Base-by-base conservation (phyloP, 2,797 vertebrate genomes). In the Helicolenus hilgendorfi region DNA sequence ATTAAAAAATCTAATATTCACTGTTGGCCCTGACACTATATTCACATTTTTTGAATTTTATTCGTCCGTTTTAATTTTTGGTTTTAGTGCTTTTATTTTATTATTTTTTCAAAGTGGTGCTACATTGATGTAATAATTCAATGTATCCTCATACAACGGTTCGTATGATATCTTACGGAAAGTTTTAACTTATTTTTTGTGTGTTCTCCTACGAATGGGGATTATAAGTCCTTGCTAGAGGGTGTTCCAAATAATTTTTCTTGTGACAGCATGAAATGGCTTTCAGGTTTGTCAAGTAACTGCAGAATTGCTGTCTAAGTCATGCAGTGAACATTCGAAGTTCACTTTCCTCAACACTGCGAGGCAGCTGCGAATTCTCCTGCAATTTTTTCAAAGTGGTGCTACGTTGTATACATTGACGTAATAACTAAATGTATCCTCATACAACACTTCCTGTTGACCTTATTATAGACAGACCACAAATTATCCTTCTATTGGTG, bases 241-340 rank as follows among this genome's bases (percentile, higher is more conserved):
- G 93, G 92, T 93, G 88, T 93, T 95, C 83, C 87, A 95, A 94
- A 94, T 93, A 83, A 89, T 86, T 90, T 91, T 92, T 80, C 89
- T 77, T 85, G 84, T 91, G 91, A 95, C 91, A 87, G 84, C 77
- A 89, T 87, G 85, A 95, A 93, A 94, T 92, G 82, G 92, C 93
- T 96, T 94, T 96, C 77, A 87, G 91, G 91, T 93, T 91, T 88
- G 92, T 94, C 91, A 95, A 94, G 95, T 86, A 94, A 89, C 86
- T 89, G 88, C 86, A 83, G 91, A 92, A 91, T 89, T 92, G 95
- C 92, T 82, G 91, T 94, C 91, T 87, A 87, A 94, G 92, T 95
- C 91, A 92, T 84, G 86, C 92, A 74, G 87, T 72, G 86, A 93
- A 93, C 92, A 93, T 87, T 91, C 72, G 24, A 90, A 92, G 90